Conservation (phyloP, 2,797 vertebrate species). For the Lepilemur ruficaudatus region DNA sequence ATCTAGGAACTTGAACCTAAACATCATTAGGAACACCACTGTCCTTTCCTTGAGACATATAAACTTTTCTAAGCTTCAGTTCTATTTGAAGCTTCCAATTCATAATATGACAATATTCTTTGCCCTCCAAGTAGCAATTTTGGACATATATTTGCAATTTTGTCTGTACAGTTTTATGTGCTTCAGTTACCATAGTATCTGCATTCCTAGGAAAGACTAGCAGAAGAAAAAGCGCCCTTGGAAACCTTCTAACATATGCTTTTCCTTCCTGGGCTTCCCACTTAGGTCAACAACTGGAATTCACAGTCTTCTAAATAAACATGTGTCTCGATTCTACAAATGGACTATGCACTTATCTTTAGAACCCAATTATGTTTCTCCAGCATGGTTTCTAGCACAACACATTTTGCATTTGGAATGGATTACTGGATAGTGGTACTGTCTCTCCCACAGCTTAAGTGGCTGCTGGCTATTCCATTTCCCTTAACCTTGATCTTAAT, state of each 20-base stretch:
- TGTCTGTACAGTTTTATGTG: neutral
- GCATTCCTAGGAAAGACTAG: neutral
- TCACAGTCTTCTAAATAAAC: neutral
- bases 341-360: neutral
- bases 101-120: neutral
- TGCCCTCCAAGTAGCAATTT: neutral
- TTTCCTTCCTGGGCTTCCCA: neutral
- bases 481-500: neutral
- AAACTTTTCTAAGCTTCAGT: neutral
- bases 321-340: neutral
- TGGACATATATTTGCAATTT: neutral
- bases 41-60: neutral
- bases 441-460: neutral
- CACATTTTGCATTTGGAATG: neutral
- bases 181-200: neutral
- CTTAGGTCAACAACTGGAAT: neutral
- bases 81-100: neutral
- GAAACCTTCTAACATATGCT: neutral
- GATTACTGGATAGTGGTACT: neutral
- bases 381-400: neutral
- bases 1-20: neutral
- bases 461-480: neutral
- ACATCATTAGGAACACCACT: neutral
- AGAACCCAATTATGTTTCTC: neutral
- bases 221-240: neutral